phyloP scores from a whole-genome alignment of 2,888 invertebrate genomes.

The Melieria omissa region DNA sequence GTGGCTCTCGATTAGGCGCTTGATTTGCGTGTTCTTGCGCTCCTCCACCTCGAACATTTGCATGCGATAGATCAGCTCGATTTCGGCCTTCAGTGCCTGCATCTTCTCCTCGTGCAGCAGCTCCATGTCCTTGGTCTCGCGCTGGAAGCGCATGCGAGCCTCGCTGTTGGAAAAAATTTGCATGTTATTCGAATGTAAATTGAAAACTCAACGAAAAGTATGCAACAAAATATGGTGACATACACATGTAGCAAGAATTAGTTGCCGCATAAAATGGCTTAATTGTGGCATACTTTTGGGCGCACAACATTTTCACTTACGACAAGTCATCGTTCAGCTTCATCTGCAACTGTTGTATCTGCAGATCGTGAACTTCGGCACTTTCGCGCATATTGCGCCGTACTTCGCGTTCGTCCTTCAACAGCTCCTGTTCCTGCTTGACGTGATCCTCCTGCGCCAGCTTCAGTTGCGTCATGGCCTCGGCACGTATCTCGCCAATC shows the following conservation, averaged over 20 bases:
- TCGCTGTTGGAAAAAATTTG: conserved; percentile 66
- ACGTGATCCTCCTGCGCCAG: conserved; percentile 85
- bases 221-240: not conserved
- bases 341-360: conserved; percentile 63
- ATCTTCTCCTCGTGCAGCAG: conserved; percentile 73
- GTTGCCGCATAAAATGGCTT: too few relatives aligned
- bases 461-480: conserved; percentile 83
- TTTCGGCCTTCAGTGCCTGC: conserved; percentile 75
- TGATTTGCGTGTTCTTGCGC: conserved; percentile 88
- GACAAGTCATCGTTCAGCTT: conserved; percentile 58
- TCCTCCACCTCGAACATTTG: conserved; percentile 92
- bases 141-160: conserved; percentile 74
- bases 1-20: conserved; percentile 82
- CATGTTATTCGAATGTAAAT: not conserved
- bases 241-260: too few relatives aligned
- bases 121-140: conserved; percentile 74
- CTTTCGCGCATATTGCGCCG: conserved; percentile 69
- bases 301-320: conserved; percentile 48
- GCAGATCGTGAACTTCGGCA: conserved; percentile 65
- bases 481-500: conserved; percentile 85
- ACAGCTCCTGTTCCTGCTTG: conserved; percentile 79
- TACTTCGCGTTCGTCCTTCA: conserved; percentile 70
- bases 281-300: too few relatives aligned
- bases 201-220: not conserved
- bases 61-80: conserved; percentile 79